Evolutionary conservation across 1,140 invertebrate genomes (phyloP).

Genomic region (Wasmannia auropunctata): DNA sequence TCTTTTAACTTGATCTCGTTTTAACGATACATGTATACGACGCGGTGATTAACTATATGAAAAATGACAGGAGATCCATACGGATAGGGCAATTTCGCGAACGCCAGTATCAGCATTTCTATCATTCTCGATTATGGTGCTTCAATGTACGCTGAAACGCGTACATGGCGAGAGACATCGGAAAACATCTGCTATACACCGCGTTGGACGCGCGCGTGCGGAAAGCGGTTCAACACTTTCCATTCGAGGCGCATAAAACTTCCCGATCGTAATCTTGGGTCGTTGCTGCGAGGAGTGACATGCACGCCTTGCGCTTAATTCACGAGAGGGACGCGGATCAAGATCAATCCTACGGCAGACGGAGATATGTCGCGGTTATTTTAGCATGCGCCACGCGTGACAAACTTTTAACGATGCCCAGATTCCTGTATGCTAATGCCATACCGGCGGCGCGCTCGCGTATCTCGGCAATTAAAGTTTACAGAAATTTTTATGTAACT

Average conservation of each 20-base stretch:
- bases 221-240: constrained; percentile 49
- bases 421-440: constrained; percentile 57
- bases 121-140: background rate
- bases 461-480: constrained; percentile 37
- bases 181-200: constrained; percentile 13
- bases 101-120: no score
- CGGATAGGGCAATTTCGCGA: background rate
- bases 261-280: constrained; percentile 59
- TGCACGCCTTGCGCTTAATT: constrained; percentile 40
- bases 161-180: background rate
- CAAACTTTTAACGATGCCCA: constrained; percentile 56
- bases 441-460: constrained; percentile 20
- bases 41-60: background rate
- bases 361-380: constrained; percentile 58
- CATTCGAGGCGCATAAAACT: constrained; percentile 63
- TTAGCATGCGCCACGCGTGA: constrained; percentile 42
- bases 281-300: constrained; percentile 45
- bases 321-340: constrained; percentile 50
- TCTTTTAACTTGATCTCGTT: no score
- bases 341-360: constrained; percentile 44
- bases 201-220: constrained; percentile 9
- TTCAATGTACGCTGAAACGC: background rate
- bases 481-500: constrained; percentile 48
- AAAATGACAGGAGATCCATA: background rate
- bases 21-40: background rate